Conservation (phyloP, 2,113 vertebrate species). For the Rhabdomys dilectus region DNA sequence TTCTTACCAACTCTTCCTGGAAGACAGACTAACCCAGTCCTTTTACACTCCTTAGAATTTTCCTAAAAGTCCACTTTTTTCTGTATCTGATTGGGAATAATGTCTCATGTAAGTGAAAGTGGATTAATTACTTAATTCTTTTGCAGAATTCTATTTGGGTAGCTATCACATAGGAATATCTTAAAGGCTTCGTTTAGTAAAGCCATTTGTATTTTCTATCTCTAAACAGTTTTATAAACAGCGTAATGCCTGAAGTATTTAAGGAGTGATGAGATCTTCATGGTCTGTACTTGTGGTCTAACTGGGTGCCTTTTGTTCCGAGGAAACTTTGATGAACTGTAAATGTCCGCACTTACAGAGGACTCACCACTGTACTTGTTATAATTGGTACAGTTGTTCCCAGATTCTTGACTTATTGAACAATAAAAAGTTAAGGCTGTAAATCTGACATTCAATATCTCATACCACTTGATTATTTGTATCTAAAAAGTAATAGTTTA, state of each 20-base stretch:
- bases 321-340: slow-evolving; percentile 85
- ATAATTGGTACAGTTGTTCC: slow-evolving; percentile 84
- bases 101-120: slow-evolving; percentile 79
- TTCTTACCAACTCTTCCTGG: slow-evolving; percentile 81
- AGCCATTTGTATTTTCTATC: slow-evolving; percentile 82
- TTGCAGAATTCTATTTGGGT: slow-evolving; percentile 85
- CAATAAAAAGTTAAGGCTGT: slow-evolving; percentile 86
- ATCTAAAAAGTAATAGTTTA: slow-evolving; percentile 86
- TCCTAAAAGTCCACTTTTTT: slow-evolving; percentile 80
- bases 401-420: slow-evolving; percentile 85
- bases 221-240: slow-evolving; percentile 86
- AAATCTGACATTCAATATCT: slow-evolving; percentile 85
- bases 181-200: slow-evolving; percentile 85
- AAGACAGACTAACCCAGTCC: slow-evolving; percentile 84
- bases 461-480: slow-evolving; percentile 84
- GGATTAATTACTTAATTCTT: slow-evolving; percentile 82
- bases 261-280: slow-evolving; percentile 85
- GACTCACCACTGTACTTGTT: slow-evolving; percentile 81
- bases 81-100: slow-evolving; percentile 86
- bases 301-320: slow-evolving; percentile 85
- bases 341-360: slow-evolving; percentile 83
- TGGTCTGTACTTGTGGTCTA: slow-evolving; percentile 85
- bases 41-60: slow-evolving; percentile 84
- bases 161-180: slow-evolving; percentile 83
- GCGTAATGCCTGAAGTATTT: slow-evolving; percentile 84